Evolutionary conservation across 2,797 vertebrate genomes (phyloP).

Genomic region (Pachyuromys duprasi): DNA sequence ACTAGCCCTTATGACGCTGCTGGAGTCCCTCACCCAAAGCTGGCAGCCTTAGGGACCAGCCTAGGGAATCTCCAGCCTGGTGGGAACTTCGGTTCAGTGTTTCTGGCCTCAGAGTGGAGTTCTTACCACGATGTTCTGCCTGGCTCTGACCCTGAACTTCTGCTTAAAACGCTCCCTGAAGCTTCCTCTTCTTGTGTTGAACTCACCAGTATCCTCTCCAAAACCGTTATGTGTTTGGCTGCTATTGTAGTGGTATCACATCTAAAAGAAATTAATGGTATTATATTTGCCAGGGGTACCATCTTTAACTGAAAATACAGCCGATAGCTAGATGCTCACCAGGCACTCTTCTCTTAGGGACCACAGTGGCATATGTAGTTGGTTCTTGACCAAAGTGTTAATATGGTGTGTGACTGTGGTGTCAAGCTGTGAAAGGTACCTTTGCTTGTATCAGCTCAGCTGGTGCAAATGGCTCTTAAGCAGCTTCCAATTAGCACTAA

Average conservation of each 20-base stretch:
- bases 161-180: neutral
- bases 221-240: neutral
- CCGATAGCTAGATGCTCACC: neutral
- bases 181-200: neutral
- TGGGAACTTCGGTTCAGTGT: neutral
- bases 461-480: neutral
- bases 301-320: neutral
- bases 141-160: neutral
- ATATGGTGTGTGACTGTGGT: neutral
- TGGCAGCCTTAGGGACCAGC: neutral
- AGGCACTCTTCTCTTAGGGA: neutral
- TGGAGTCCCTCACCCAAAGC: neutral
- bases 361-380: neutral
- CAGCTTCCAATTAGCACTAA: neutral
- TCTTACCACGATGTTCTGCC: neutral
- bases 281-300: neutral
- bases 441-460: neutral
- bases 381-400: neutral
- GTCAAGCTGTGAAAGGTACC: neutral
- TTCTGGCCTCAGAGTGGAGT: neutral
- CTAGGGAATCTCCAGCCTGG: neutral
- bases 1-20: neutral
- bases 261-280: neutral
- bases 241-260: neutral
- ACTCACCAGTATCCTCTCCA: neutral